Percentiles rank a stretch among this genome's conserved stretches.
Evolutionary conservation across 2,113 vertebrate species (phyloP).

Genomic region (Nothobranchius kuhntae): DNA sequence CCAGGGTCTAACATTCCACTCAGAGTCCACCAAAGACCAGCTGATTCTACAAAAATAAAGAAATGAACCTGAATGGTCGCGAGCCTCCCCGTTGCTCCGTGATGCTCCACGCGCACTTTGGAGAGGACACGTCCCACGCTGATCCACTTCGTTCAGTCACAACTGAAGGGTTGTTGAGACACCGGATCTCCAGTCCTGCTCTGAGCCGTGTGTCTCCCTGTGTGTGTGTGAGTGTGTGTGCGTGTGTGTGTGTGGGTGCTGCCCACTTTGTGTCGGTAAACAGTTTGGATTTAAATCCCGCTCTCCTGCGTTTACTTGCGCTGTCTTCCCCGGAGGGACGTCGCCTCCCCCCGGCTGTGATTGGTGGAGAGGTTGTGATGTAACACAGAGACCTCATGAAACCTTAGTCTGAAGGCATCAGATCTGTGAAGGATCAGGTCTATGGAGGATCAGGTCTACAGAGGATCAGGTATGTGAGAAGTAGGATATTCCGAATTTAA

Average conservation of each 20-base stretch:
- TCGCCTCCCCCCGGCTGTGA: slow-evolving; percentile 67
- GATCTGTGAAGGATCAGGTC: no score
- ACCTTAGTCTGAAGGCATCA: no score
- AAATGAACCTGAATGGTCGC: background rate
- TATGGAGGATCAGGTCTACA: no score
- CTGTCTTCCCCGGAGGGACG: slow-evolving; percentile 69
- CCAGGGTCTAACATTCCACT: slow-evolving; percentile 42
- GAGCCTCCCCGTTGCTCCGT: slow-evolving; percentile 1
- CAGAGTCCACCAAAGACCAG: slow-evolving; percentile 3
- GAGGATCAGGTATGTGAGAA: no score
- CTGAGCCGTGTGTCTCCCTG: slow-evolving; percentile 1
- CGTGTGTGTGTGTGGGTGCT: slow-evolving; percentile 6
- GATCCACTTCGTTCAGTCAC: slow-evolving; percentile 18
- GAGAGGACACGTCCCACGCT: background rate
- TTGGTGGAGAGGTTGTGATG: slow-evolving; percentile 52
- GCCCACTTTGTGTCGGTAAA: slow-evolving; percentile 27
- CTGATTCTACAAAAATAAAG: background rate
- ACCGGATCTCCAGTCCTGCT: slow-evolving; percentile 4
- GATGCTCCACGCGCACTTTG: background rate
- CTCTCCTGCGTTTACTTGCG: slow-evolving; percentile 87
- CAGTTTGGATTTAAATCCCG: slow-evolving; percentile 86
- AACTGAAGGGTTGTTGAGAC: slow-evolving; percentile 7
- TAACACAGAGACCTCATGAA: no score
- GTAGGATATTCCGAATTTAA: no score
- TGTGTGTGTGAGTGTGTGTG: slow-evolving; percentile 6